Evolutionary conservation across 2,113 vertebrate genomes (phyloP), one percentile per base, ranked within the genome.

Genomic region (Ictidomys tridecemlineatus): DNA sequence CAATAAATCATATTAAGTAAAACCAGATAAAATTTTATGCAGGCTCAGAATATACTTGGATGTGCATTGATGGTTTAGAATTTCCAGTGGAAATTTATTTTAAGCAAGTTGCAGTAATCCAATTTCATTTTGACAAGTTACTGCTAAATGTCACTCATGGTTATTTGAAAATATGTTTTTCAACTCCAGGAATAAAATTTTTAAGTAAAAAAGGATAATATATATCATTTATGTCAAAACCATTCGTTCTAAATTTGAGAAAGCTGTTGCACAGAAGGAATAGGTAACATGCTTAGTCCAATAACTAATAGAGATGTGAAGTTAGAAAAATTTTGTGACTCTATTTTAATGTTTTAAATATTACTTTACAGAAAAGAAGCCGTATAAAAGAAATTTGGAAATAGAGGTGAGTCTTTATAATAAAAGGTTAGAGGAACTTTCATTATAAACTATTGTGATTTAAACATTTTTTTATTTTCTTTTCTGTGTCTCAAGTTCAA

Each of bases 61-160:
- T 95, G 28, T 85, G 72, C 48, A 70, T 2, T 96, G 73, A 95
- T 95, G 72, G 58, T 87, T 91, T 74, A 45, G 72, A 95, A 51
- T 88, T 97, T 95, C 61, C 95, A 61, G 73, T 79, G 69, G 42
- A 97, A 96, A 97, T 80, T 84, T 91, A 48, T 92, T 94, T 97
- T 89, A 94, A 97, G 51, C 26, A 89, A 12, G 53, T 96, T 93
- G 28, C 16, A 94, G 34, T 96, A 95, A 97, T 96, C 67, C 88
- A 92, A 94, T 96, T 97, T 97, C 53, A 92, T 95, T 97, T 91
- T 93, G 94, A 95, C 80, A 97, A 74, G 72, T 94, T 92, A 95
- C 72, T 94, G 76, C 76, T 96, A 97, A 96, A 93, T 96, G 94
- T 96, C 95, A 97, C 61, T 95, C 61, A 80, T 10, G 45, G 37